phyloP scores from a whole-genome alignment of 2,888 invertebrate genomes.

The Ecdyonurus torrentis region DNA sequence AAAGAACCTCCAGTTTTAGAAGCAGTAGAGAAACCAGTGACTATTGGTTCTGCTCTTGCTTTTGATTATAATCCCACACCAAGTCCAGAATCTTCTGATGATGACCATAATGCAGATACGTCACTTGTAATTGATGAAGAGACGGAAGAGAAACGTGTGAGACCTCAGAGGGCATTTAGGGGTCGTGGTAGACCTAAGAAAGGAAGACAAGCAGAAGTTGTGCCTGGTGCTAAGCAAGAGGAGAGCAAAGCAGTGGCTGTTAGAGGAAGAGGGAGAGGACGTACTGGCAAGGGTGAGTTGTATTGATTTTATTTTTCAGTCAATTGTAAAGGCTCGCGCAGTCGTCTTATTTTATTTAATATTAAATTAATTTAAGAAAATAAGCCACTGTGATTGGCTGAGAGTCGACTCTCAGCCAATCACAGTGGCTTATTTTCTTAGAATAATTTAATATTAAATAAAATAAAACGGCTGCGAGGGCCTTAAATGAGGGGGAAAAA shows the following conservation, averaged over 20 bases:
- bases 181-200: not conserved
- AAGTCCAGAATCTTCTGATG: not conserved
- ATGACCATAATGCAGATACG: not conserved
- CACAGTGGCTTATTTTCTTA: no score
- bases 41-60: not conserved
- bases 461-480: no score
- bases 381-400: no score
- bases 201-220: not conserved
- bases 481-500: no score
- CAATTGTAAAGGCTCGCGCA: no score
- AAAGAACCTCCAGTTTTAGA: not conserved
- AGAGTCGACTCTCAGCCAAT: no score
- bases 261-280: slow-evolving; percentile 16
- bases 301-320: no score
- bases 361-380: no score
- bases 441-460: no score
- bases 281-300: slow-evolving; percentile 5
- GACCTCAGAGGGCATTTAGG: not conserved
- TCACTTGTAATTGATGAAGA: not conserved
- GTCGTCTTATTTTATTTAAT: no score
- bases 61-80: not conserved
- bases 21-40: not conserved
- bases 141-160: not conserved
- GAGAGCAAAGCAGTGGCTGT: slow-evolving; percentile 9
- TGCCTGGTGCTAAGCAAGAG: not conserved